These are phyloP conservation scores for Ladona fulva DNA, from an alignment of 1,140 invertebrate species.

Conservation along the genomic window DNA sequence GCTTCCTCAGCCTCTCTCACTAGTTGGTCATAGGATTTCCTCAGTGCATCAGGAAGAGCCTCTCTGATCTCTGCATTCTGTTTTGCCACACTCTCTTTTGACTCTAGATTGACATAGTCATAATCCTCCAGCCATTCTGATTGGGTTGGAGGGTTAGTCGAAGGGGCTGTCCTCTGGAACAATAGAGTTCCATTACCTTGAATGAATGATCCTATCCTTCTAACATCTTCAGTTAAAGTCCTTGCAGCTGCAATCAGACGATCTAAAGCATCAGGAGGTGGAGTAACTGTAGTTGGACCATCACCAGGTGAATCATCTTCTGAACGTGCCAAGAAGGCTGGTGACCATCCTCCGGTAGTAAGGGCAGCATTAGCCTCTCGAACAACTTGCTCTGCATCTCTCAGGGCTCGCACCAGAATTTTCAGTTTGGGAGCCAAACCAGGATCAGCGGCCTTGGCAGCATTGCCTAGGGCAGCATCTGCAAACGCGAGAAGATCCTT, in stretches of 20 bases:
- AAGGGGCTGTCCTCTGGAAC: slow-evolving; percentile 54
- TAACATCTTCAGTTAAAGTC: slow-evolving; percentile 78
- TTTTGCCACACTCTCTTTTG: slow-evolving; percentile 58
- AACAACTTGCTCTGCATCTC: slow-evolving; percentile 71
- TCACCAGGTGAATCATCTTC: slow-evolving; percentile 28
- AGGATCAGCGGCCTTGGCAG: slow-evolving; percentile 72
- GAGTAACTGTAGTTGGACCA: slow-evolving; percentile 26
- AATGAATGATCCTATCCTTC: slow-evolving; percentile 79
- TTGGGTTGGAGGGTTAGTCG: slow-evolving; percentile 26
- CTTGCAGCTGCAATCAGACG: slow-evolving; percentile 74
- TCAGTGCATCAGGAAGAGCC: slow-evolving; percentile 58
- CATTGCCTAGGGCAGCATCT: slow-evolving; percentile 79
- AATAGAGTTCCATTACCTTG: slow-evolving; percentile 78
- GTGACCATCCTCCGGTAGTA: slow-evolving; percentile 69
- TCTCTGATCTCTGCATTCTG: slow-evolving; percentile 64
- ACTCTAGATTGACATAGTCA: slow-evolving; percentile 86
- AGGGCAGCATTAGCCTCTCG: slow-evolving; percentile 62
- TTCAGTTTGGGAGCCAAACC: slow-evolving; percentile 60
- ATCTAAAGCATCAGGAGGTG: slow-evolving; percentile 69
- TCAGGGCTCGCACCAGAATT: slow-evolving; percentile 65
- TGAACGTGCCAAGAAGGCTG: slow-evolving; percentile 51
- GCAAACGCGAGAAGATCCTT: slow-evolving; percentile 81
- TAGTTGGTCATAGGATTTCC: slow-evolving; percentile 59
- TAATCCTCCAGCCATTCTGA: slow-evolving; percentile 68
- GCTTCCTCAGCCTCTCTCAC: slow-evolving; percentile 45